Percentiles rank a stretch among this genome's conserved stretches.
These are phyloP conservation scores for Yponomeuta cagnagella DNA, from an alignment of 2,888 invertebrate genomes.

Conservation along the genomic window DNA sequence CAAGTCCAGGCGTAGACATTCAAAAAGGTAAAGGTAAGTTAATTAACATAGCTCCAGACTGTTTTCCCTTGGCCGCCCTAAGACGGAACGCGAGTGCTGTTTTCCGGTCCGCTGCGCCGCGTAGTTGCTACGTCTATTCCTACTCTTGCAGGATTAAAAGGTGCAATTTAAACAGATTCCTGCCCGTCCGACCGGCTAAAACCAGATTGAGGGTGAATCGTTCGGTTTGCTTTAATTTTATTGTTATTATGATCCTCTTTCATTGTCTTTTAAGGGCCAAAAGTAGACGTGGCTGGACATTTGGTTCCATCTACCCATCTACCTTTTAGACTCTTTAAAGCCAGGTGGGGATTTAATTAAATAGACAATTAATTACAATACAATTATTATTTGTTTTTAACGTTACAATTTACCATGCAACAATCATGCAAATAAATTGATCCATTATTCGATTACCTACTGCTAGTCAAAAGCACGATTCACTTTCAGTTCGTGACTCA, in stretches of 20 bases:
- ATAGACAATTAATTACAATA: not conserved
- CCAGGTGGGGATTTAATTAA: not conserved
- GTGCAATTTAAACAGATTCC: conserved; percentile 43
- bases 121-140: conserved; percentile 24
- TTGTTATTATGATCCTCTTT: not conserved
- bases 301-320: not conserved
- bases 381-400: too few species aligned
- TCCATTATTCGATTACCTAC: too few species aligned
- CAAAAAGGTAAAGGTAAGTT: conserved; percentile 25
- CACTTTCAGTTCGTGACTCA: too few species aligned
- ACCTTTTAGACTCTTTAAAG: not conserved
- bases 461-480: too few species aligned
- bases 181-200: conserved; percentile 30
- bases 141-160: conserved; percentile 34
- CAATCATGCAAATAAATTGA: too few species aligned
- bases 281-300: not conserved
- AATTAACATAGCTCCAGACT: conserved; percentile 32
- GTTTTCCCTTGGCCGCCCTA: conserved; percentile 24
- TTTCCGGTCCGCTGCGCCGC: conserved; percentile 33
- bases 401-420: too few species aligned
- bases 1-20: not conserved
- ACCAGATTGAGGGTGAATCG: conserved; percentile 27
- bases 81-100: conserved; percentile 30
- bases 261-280: conserved; percentile 5
- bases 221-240: conserved; percentile 10